These are phyloP conservation scores for Lutraria lutraria DNA, from an alignment of 2,888 invertebrate species.

Conservation along the genomic window DNA sequence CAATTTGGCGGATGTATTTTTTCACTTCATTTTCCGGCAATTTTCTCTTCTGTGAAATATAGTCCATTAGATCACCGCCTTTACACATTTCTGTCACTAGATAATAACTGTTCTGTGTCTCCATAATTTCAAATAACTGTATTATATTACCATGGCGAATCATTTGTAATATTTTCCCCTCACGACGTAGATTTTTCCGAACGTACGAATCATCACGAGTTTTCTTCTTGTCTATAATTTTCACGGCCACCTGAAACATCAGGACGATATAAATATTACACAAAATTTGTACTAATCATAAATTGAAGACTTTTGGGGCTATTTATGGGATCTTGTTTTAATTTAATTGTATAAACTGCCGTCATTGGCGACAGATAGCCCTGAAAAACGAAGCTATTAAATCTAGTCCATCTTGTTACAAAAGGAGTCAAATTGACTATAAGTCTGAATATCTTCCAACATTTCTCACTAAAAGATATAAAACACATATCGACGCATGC, in stretches of 20 bases:
- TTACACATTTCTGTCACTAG: conserved; percentile 85
- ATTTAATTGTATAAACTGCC: too few relatives aligned
- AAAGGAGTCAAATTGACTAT: too few relatives aligned
- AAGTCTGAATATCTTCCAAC: too few relatives aligned
- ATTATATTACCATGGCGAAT: conserved; percentile 85
- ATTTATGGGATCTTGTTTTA: too few relatives aligned
- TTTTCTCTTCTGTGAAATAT: conserved; percentile 82
- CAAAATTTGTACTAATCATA: not conserved
- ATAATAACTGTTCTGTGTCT: conserved; percentile 86
- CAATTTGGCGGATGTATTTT: conserved; percentile 84
- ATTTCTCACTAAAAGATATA: too few relatives aligned
- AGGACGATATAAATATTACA: not conserved
- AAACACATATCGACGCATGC: too few relatives aligned
- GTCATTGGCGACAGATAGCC: too few relatives aligned
- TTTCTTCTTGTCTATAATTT: conserved; percentile 86
- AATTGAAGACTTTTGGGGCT: not conserved
- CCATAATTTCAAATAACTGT: conserved; percentile 85
- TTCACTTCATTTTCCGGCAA: conserved; percentile 83
- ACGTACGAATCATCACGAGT: conserved; percentile 85
- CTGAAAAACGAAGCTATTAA: too few relatives aligned
- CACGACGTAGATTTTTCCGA: conserved; percentile 84
- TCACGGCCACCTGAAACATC: conserved; percentile 84
- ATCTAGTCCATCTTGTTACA: too few relatives aligned
- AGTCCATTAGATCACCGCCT: conserved; percentile 86
- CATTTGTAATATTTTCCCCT: conserved; percentile 85